Base-by-base conservation (phyloP, 2,888 invertebrate genomes). In the Sinelater perroti region DNA sequence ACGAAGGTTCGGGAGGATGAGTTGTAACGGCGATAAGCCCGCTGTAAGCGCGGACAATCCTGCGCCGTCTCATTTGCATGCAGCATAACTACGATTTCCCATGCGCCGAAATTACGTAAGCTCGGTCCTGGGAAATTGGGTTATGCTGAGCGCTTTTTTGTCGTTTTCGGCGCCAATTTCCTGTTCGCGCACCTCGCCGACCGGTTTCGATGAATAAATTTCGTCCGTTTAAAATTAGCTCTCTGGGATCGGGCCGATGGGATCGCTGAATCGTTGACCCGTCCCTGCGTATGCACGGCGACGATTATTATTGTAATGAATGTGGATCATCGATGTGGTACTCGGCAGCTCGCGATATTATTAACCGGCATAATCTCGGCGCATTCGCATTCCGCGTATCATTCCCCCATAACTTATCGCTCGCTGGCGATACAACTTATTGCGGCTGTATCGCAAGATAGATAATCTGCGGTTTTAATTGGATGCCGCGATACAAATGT, bases 131-230 rank as follows among this genome's bases (percentile, higher is more conserved):
- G 52, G 58, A 61, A 61, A 61, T 50, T 61, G 30, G 61, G 61
- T 61, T 61, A 61, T 55, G 58, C 55, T 52, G 55, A 36, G 50
- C 45, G 44, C 45, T 42, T 44, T 47, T 57, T 58, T 60, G 51
- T 59, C 46, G 45, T 54, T 54, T 61, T 61, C 49, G 58, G 61
- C 61, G 61, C 61, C 61, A 49, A 61, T 61, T 58, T 61, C 61
- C 61, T 61, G 61, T 61, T 57, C 20, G 42, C 57, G 36, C 56
- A 42, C 35, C 47, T 53, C 38, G 50, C 59, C 16, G 58, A 61
- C 61, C 61, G 61, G 61, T 61, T 61, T 58, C 50, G 33, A 36
- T 60, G 54, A 60, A 60, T 60, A 55, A 60, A 55, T 54, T 59
- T 58, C 30, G 56, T 51, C 51, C 45, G 38, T 47, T 46, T 54